Conservation (phyloP, 2,888 invertebrate species). For the Nemotelus nigrinus region DNA sequence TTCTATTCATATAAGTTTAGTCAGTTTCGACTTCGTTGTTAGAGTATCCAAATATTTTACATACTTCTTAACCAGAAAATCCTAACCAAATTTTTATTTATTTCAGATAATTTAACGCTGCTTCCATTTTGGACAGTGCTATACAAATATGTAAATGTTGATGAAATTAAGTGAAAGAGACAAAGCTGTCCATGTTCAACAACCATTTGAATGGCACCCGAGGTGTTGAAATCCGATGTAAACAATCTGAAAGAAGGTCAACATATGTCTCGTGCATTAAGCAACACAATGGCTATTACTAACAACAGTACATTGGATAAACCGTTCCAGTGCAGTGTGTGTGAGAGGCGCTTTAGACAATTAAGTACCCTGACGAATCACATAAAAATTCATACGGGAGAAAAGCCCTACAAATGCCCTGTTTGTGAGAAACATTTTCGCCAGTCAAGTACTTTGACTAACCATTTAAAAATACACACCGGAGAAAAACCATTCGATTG, state of each 20-base stretch:
- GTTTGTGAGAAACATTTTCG: conserved; percentile 65
- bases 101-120: no score
- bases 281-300: conserved; percentile 44
- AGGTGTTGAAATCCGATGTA: conserved; percentile 39
- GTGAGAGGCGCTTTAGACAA: conserved; percentile 65
- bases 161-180: background rate
- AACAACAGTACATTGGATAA: conserved; percentile 56
- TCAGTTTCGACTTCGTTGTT: no score
- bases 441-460: conserved; percentile 65
- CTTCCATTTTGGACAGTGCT: no score
- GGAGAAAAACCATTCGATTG: conserved; percentile 65
- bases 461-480: conserved; percentile 65
- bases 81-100: no score
- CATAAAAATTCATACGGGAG: conserved; percentile 65
- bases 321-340: conserved; percentile 65
- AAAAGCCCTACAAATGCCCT: conserved; percentile 65
- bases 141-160: no score
- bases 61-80: no score
- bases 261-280: conserved; percentile 49
- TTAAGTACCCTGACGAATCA: conserved; percentile 65
- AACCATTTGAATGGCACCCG: conserved; percentile 17
- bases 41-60: no score
- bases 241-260: conserved; percentile 32
- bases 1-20: no score
- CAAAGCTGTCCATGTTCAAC: background rate